These are phyloP conservation scores for Hirundo rustica DNA, from an alignment of 2,797 vertebrate species.

Conservation along the genomic window DNA sequence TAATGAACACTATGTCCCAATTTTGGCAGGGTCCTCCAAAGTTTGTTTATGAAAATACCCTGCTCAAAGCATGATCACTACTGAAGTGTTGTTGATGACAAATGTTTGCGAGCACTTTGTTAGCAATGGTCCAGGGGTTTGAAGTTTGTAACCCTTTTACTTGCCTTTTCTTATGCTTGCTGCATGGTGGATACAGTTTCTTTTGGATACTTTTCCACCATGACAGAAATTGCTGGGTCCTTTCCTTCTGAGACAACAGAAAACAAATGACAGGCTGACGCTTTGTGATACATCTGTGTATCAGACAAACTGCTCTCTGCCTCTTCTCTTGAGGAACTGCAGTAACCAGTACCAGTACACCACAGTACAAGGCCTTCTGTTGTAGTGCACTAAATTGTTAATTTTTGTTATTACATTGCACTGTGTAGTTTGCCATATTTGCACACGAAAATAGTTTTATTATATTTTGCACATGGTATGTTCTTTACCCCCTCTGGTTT, in stretches of 20 bases:
- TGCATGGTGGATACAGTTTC: neutral
- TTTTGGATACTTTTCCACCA: neutral
- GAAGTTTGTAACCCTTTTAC: neutral
- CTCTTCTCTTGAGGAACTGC: neutral
- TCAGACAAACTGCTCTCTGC: fast-evolving
- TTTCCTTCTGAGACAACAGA: neutral
- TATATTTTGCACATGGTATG: no score
- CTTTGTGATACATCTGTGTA: neutral
- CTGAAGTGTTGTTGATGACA: neutral
- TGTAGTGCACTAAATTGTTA: no score
- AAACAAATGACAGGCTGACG: neutral
- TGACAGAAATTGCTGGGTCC: neutral
- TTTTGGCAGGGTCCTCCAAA: neutral
- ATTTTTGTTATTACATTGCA: no score
- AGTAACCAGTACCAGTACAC: neutral
- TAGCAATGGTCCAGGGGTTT: neutral
- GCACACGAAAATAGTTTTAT: no score
- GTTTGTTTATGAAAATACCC: neutral
- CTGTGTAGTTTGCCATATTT: no score
- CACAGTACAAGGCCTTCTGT: neutral
- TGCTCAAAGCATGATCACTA: neutral
- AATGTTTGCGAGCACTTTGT: neutral
- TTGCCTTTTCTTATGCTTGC: neutral
- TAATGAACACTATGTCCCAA: neutral
- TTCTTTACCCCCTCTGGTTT: no score